These are phyloP conservation scores for Trichopoda pennipes DNA, from an alignment of 2,888 invertebrate species.

Conservation along the genomic window DNA sequence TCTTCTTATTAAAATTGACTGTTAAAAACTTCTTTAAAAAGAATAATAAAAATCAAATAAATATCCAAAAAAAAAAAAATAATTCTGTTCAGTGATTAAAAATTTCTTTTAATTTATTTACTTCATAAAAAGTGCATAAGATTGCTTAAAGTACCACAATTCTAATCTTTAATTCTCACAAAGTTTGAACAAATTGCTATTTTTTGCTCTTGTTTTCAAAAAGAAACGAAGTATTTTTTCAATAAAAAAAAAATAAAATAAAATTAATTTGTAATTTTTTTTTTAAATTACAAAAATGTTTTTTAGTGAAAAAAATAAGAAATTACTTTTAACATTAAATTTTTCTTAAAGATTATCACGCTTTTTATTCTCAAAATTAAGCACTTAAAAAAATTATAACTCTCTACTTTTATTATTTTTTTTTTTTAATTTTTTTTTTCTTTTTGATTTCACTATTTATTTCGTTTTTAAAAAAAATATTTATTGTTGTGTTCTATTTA, in stretches of 20 bases:
- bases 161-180: too few relatives aligned
- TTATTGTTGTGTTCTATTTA: not conserved
- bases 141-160: too few relatives aligned
- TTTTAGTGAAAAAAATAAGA: not conserved
- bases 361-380: constrained; percentile 20
- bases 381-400: constrained; percentile 13
- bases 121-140: too few relatives aligned
- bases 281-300: not conserved
- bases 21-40: too few relatives aligned
- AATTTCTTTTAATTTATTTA: not conserved
- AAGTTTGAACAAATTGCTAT: not conserved
- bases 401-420: constrained; percentile 6
- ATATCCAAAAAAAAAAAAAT: too few relatives aligned
- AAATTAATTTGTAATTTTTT: not conserved
- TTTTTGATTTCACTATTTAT: not conserved
- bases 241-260: not conserved
- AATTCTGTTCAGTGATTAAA: too few relatives aligned
- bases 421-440: not conserved
- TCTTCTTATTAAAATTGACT: too few relatives aligned
- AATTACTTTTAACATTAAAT: constrained; percentile 60
- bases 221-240: not conserved
- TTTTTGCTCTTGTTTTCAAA: constrained; percentile 32
- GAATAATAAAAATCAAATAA: too few relatives aligned
- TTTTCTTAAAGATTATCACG: constrained; percentile 15
- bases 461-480: not conserved